These are phyloP conservation scores for Epizoanthus scotinus DNA, from an alignment of 92 coral and sea anemone genomes.

Conservation along the genomic window DNA sequence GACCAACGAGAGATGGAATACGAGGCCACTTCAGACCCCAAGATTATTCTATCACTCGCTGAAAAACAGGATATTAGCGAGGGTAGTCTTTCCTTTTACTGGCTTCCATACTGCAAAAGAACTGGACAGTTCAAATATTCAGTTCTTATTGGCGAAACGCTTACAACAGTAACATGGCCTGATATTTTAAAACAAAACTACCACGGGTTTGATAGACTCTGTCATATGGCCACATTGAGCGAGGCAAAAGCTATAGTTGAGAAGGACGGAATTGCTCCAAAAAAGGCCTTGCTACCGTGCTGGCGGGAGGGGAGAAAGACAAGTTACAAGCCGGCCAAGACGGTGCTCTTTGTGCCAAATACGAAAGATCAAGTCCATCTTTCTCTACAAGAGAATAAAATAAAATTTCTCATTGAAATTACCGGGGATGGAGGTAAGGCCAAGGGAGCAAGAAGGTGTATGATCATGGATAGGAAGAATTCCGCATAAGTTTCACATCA, in stretches of 20 bases:
- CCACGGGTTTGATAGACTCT: conserved; percentile 1
- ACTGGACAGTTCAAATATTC: conserved; percentile 22
- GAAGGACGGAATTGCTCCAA: conserved; percentile 13
- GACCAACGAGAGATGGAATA: not conserved
- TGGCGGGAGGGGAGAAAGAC: not conserved
- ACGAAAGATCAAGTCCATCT: conserved; percentile 18
- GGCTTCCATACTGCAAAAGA: conserved; percentile 32
- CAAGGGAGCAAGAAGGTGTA: too few species aligned
- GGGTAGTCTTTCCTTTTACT: not conserved
- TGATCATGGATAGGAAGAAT: too few species aligned
- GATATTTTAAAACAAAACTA: conserved; percentile 9
- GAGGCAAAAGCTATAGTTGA: conserved; percentile 15
- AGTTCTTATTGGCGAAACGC: conserved; percentile 13
- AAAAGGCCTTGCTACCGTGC: not conserved
- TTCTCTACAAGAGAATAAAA: conserved; percentile 5
- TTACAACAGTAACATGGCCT: conserved; percentile 23
- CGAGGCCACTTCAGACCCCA: not conserved
- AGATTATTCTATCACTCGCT: not conserved
- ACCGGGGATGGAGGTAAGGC: conserved; percentile 30
- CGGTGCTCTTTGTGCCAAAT: conserved; percentile 16
- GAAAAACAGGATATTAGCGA: not conserved
- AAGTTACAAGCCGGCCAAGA: not conserved
- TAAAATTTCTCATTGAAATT: conserved; percentile 21
- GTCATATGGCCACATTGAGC: not conserved
- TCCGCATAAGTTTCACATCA: not conserved